These are phyloP conservation scores for Dolomedes plantarius DNA, from an alignment of 2,888 invertebrate species.

Conservation along the genomic window DNA sequence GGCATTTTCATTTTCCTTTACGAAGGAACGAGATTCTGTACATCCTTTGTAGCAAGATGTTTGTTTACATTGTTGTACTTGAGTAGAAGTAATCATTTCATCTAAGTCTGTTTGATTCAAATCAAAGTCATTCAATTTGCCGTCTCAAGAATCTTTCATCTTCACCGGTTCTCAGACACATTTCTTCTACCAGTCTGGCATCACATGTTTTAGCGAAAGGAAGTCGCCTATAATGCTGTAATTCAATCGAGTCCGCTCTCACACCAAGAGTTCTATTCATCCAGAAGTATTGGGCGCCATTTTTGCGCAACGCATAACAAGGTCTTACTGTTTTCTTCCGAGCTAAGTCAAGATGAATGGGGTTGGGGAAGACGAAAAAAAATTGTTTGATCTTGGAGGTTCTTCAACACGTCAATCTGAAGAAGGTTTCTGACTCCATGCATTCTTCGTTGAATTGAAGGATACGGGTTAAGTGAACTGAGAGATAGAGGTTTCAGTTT, in stretches of 20 bases:
- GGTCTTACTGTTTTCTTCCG: not conserved
- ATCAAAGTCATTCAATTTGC: not conserved
- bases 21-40: too few species aligned
- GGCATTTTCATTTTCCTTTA: too few species aligned
- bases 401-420: conserved; percentile 5
- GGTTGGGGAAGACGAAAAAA: not conserved
- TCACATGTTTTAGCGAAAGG: not conserved
- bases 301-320: not conserved
- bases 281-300: conserved; percentile 5
- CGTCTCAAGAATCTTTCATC: not conserved
- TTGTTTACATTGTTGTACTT: too few species aligned
- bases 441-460: not conserved
- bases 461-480: not conserved
- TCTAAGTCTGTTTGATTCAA: too few species aligned
- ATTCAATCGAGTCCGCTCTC: not conserved
- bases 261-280: conserved; percentile 1
- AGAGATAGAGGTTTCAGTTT: too few species aligned
- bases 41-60: too few species aligned
- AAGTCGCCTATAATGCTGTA: conserved; percentile 5
- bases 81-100: too few species aligned
- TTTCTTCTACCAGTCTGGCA: not conserved
- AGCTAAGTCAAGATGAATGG: not conserved
- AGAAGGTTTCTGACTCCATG: not conserved
- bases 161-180: not conserved
- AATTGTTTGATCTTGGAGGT: not conserved